Evolutionary conservation across 2,888 invertebrate genomes (phyloP).

Genomic region (Nomada lathburiana): DNA sequence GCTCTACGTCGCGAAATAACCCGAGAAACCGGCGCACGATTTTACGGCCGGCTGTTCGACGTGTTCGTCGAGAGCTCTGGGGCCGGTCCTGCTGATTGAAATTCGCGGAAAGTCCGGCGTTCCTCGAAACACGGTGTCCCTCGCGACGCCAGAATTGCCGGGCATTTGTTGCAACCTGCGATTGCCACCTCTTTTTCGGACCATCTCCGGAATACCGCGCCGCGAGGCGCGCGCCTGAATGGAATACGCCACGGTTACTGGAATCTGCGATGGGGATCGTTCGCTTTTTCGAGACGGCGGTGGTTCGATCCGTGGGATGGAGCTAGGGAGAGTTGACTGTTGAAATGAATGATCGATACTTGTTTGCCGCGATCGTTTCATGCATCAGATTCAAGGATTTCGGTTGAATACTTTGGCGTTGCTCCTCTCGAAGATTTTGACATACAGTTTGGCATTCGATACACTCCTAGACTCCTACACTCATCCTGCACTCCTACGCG

Average conservation of each 20-base stretch:
- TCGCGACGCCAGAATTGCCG: conserved; percentile 6
- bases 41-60: conserved; percentile 24
- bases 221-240: conserved; percentile 2
- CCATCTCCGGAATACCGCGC: not conserved
- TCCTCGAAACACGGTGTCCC: conserved; percentile 7
- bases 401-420: too few relatives aligned
- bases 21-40: not conserved
- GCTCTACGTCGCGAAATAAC: conserved; percentile 4
- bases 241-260: not conserved
- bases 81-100: conserved; percentile 40
- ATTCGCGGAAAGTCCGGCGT: conserved; percentile 43
- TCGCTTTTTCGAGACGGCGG: not conserved
- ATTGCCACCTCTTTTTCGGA: not conserved
- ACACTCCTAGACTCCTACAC: too few relatives aligned
- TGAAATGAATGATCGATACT: not conserved
- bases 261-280: conserved; percentile 14
- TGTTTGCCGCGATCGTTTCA: too few relatives aligned
- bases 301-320: not conserved
- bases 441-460: too few relatives aligned
- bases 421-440: too few relatives aligned
- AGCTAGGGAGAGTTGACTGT: not conserved
- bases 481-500: too few relatives aligned
- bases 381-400: too few relatives aligned
- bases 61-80: conserved; percentile 15
- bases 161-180: conserved; percentile 42